These are phyloP conservation scores for Pangasianodon hypophthalmus DNA, from an alignment of 2,113 vertebrate species.

Conservation along the genomic window DNA sequence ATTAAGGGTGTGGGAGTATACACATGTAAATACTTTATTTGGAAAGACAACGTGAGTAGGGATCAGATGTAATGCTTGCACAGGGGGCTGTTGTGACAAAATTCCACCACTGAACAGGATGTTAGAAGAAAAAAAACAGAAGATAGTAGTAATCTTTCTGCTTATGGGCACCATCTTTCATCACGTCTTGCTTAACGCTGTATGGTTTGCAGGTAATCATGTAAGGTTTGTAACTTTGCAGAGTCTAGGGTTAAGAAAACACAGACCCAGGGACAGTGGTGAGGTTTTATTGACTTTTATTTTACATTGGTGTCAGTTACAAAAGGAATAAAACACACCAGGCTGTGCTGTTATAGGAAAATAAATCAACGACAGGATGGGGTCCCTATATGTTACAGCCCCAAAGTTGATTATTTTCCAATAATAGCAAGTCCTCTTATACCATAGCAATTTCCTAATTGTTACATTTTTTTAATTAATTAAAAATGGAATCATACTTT, in stretches of 20 bases:
- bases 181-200: neutral
- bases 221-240: neutral
- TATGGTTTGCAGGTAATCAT: neutral
- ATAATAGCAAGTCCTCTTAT: neutral
- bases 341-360: neutral
- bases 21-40: neutral
- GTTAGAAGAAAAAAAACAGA: neutral
- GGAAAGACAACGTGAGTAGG: neutral
- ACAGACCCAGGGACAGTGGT: neutral
- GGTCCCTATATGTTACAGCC: neutral
- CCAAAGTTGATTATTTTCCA: neutral
- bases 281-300: neutral
- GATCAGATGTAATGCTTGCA: neutral
- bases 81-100: neutral
- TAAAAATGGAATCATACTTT: neutral
- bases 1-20: neutral
- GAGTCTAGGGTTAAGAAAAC: neutral
- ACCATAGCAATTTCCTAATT: neutral
- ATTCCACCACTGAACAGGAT: neutral
- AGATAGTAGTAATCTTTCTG: neutral
- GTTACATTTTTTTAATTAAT: neutral
- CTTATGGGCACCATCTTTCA: neutral
- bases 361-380: neutral
- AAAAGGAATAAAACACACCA: neutral
- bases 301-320: neutral